Percentiles rank a stretch among this genome's conserved stretches.
Evolutionary conservation across 2,797 vertebrate species (phyloP).

Genomic region (Poecilia wingei): DNA sequence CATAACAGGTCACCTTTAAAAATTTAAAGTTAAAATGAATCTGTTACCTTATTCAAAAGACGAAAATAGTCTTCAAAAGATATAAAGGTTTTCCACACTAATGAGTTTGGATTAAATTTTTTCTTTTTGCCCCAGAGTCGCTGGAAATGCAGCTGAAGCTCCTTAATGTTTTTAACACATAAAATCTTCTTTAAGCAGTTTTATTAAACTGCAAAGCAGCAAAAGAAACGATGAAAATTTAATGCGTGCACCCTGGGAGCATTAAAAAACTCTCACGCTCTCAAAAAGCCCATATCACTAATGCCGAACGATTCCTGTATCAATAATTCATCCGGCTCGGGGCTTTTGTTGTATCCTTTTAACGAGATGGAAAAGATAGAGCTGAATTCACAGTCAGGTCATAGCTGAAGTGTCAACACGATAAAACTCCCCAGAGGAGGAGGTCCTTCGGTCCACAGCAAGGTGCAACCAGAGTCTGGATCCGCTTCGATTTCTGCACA

Average conservation of each 20-base stretch:
- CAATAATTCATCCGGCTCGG: slow-evolving; percentile 57
- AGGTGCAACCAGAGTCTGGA: slow-evolving; percentile 20
- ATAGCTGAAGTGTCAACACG: slow-evolving; percentile 58
- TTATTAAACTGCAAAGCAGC: slow-evolving; percentile 28
- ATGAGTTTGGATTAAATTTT: not conserved
- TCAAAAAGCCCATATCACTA: slow-evolving; percentile 11
- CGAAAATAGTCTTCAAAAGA: not conserved
- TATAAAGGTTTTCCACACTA: not conserved
- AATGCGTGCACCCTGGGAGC: slow-evolving; percentile 5
- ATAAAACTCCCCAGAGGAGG: slow-evolving; percentile 49
- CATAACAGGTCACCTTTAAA: no score
- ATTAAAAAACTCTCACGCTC: slow-evolving; percentile 18
- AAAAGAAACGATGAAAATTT: slow-evolving; percentile 18
- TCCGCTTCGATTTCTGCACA: slow-evolving; percentile 42
- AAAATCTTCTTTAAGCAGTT: slow-evolving; percentile 23
- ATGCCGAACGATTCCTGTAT: slow-evolving; percentile 42
- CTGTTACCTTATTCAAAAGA: not conserved
- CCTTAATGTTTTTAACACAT: not conserved
- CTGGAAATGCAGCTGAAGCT: not conserved
- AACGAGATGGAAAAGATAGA: slow-evolving; percentile 57
- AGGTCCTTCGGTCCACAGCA: slow-evolving; percentile 52
- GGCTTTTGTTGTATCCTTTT: slow-evolving; percentile 51
- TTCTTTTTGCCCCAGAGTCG: not conserved
- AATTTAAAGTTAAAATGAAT: not conserved
- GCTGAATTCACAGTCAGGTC: slow-evolving; percentile 63